Conservation (phyloP, 2,113 vertebrate species). For the human (Homo sapiens) region DNA sequence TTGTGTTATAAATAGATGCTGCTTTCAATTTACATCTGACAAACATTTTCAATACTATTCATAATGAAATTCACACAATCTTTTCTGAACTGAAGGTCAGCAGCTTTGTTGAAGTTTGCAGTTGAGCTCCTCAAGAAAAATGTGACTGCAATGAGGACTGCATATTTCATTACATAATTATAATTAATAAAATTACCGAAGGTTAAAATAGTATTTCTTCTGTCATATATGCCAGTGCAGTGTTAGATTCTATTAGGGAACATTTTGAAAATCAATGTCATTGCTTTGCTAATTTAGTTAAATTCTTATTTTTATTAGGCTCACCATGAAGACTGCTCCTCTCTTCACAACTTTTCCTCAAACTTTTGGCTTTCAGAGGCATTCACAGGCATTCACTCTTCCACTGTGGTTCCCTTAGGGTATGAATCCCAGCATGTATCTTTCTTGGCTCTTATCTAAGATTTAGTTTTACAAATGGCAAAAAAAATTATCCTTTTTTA, state of each 20-base stretch:
- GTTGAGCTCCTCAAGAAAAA: not conserved
- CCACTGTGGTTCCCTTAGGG: not conserved
- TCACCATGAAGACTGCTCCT: not conserved
- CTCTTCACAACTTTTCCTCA: not conserved
- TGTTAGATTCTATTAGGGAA: not conserved
- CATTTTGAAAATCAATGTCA: not conserved
- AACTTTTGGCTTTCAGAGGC: not conserved
- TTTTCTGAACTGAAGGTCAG: not conserved
- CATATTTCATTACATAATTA: not conserved
- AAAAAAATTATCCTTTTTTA: not conserved
- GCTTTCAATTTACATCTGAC: not conserved
- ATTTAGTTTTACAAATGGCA: not conserved
- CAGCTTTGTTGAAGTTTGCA: not conserved
- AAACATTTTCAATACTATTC: slow-evolving; percentile 18
- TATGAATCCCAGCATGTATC: not conserved
- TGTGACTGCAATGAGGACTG: not conserved
- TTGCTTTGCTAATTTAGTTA: not conserved
- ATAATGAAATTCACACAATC: not conserved
- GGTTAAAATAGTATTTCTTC: not conserved
- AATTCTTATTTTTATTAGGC: not conserved
- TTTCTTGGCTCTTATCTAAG: not conserved
- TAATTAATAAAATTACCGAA: not conserved
- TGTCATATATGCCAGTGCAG: not conserved
- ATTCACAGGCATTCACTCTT: not conserved
- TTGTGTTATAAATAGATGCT: slow-evolving; percentile 26